A percentile compares a stretch with the other conserved stretches of the same genome.
Evolutionary conservation across 2,888 invertebrate genomes (phyloP).

Genomic region (Beris morrisii): DNA sequence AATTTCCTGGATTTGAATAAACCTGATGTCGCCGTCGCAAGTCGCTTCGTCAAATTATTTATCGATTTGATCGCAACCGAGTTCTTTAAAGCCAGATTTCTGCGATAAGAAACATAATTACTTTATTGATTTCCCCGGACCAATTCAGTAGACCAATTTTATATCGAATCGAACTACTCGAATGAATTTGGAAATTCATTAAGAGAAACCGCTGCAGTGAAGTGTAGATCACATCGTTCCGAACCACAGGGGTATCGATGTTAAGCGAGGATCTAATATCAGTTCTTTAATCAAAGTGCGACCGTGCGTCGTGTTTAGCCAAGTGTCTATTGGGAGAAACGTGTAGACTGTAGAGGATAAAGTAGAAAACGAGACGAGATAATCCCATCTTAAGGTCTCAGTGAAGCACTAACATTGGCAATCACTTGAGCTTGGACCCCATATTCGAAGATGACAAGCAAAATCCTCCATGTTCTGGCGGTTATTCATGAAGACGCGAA

Average conservation of each 20-base stretch:
- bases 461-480: constrained; percentile 15
- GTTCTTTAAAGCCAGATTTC: no score
- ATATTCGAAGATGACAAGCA: constrained; percentile 27
- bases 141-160: no score
- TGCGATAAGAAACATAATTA: no score
- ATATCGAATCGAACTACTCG: no score
- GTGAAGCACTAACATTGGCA: constrained; percentile 25
- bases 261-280: constrained; percentile 24
- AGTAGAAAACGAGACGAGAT: constrained; percentile 14
- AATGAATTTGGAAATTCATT: no score
- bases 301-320: constrained; percentile 27
- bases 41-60: no score
- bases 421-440: constrained; percentile 25
- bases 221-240: constrained; percentile 24
- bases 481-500: constrained; percentile 1
- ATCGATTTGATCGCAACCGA: no score
- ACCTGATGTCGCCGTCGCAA: constrained; percentile 17
- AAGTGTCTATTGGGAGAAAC: constrained; percentile 14
- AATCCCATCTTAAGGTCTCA: constrained; percentile 25
- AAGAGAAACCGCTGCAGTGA: neutral
- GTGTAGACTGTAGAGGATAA: neutral
- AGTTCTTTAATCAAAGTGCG: constrained; percentile 33
- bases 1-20: constrained; percentile 25
- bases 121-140: no score
- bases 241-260: constrained; percentile 31